Evolutionary conservation across 1,140 invertebrate genomes (phyloP).

Genomic region (Amyelois transitella): DNA sequence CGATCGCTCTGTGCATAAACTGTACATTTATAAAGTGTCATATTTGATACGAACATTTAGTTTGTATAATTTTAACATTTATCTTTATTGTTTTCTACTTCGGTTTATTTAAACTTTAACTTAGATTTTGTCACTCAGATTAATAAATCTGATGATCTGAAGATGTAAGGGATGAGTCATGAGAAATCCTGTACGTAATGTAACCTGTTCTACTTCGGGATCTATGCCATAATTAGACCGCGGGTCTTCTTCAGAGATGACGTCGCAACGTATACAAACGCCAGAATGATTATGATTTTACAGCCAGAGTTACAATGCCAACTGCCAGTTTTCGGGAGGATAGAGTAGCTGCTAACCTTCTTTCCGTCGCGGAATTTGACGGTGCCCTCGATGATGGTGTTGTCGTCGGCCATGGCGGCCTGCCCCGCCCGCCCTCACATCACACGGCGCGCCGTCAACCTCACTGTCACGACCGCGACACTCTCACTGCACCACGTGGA

Average conservation of each 20-base stretch:
- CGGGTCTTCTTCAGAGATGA: too few species aligned
- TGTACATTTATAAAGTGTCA: not conserved
- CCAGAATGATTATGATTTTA: too few species aligned
- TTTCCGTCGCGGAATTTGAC: constrained; percentile 93
- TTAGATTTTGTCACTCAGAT: too few species aligned
- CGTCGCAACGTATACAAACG: too few species aligned
- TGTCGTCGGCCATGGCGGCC: constrained; percentile 56
- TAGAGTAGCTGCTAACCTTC: constrained; percentile 82
- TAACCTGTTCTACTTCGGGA: too few species aligned
- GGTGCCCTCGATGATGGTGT: constrained; percentile 86
- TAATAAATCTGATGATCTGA: too few species aligned
- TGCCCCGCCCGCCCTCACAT: not conserved
- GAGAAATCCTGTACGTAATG: too few species aligned
- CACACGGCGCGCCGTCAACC: not conserved
- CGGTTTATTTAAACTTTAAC: not conserved
- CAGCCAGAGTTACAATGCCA: too few species aligned
- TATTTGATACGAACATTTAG: not conserved
- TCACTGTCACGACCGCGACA: not conserved
- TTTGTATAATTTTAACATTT: not conserved
- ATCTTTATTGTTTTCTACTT: not conserved
- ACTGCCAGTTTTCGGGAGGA: too few species aligned
- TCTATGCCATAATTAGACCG: too few species aligned
- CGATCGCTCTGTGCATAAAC: not conserved
- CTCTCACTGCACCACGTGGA: not conserved
- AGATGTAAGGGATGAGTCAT: too few species aligned